These are phyloP conservation scores for Phortica magna DNA, from an alignment of 2,888 invertebrate genomes.

Conservation along the genomic window DNA sequence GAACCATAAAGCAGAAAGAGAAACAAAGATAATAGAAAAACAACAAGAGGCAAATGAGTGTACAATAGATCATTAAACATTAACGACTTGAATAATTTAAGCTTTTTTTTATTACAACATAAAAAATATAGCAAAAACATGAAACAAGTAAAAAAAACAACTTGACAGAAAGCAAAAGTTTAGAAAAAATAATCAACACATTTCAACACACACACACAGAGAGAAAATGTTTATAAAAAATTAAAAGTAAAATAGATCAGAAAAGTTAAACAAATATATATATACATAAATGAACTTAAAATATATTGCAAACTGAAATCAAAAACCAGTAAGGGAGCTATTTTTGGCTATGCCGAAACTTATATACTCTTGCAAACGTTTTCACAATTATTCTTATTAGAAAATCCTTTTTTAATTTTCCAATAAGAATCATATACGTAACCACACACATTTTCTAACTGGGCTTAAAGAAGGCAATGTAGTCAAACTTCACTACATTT, in stretches of 20 bases:
- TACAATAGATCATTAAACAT: too few relatives aligned
- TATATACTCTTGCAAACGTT: too few relatives aligned
- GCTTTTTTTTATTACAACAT: slow-evolving; percentile 8
- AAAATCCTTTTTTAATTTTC: too few relatives aligned
- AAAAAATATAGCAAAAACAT: slow-evolving; percentile 19
- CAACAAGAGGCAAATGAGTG: neutral
- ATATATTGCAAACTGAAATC: neutral
- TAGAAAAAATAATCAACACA: neutral
- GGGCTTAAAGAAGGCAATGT: too few relatives aligned
- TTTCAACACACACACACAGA: neutral
- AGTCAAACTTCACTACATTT: too few relatives aligned
- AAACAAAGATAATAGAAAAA: neutral
- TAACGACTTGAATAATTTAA: too few relatives aligned
- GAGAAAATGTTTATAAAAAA: neutral
- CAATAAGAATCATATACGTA: too few relatives aligned
- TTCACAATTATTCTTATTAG: too few relatives aligned
- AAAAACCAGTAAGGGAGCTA: too few relatives aligned
- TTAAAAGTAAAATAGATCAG: neutral
- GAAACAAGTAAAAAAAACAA: slow-evolving; percentile 6
- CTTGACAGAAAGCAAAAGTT: neutral
- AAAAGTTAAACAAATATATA: neutral
- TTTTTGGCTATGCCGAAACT: too few relatives aligned
- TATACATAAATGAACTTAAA: neutral
- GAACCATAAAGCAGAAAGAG: too few relatives aligned
- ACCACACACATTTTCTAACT: too few relatives aligned